Evolutionary conservation across 2,797 vertebrate genomes (phyloP).

Genomic region (Pitangus sulphuratus): DNA sequence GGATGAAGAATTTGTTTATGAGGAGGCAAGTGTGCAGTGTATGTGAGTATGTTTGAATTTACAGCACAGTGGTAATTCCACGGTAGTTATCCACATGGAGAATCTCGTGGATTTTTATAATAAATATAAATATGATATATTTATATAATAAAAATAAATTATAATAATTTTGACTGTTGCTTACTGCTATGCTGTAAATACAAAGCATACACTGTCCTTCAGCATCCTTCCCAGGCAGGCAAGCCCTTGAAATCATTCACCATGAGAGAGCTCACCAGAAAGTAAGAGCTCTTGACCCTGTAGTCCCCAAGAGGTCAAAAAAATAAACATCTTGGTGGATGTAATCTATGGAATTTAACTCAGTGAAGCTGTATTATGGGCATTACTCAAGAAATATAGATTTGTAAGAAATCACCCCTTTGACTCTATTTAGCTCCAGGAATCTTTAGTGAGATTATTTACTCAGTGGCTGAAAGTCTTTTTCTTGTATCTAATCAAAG

Average conservation of each 20-base stretch:
- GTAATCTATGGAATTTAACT: not conserved
- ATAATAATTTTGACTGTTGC: not conserved
- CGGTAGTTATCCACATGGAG: not conserved
- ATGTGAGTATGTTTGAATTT: not conserved
- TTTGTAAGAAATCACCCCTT: not conserved
- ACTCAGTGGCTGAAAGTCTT: not conserved
- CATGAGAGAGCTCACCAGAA: not conserved
- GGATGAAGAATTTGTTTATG: not conserved
- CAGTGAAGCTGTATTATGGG: not conserved
- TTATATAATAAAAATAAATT: no score
- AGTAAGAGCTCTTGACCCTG: not conserved
- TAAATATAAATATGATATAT: no score
- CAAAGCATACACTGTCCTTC: not conserved
- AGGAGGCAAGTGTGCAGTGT: rapidly evolving
- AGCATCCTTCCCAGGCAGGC: not conserved
- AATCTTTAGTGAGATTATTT: not conserved
- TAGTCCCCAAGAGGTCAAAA: not conserved
- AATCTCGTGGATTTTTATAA: not conserved
- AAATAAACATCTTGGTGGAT: not conserved
- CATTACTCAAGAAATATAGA: not conserved
- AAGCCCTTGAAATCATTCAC: not conserved
- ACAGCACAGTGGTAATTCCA: not conserved
- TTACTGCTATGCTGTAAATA: not conserved
- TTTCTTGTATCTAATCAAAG: not conserved
- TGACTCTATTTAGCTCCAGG: not conserved